Conservation (phyloP, 2,113 vertebrate genomes). For the Xyliphius kryptos region DNA sequence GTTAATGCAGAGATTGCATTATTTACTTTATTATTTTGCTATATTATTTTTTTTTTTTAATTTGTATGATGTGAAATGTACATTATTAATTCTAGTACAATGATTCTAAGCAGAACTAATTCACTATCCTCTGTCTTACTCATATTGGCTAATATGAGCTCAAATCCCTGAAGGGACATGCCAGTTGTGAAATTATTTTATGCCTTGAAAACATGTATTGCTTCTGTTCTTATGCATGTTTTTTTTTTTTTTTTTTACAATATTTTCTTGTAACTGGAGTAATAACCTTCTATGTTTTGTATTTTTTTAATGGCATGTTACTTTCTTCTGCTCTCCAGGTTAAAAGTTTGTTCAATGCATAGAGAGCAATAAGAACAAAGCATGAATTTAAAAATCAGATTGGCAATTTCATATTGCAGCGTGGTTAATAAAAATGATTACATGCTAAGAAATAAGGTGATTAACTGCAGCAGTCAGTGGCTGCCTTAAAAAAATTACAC, state of each 20-base stretch:
- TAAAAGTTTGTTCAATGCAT: constrained; percentile 22
- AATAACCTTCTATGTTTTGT: not conserved
- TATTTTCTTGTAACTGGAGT: constrained; percentile 20
- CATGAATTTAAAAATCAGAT: not conserved
- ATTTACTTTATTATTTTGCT: too few species aligned
- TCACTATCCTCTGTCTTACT: not conserved
- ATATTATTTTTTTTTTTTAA: constrained; percentile 11
- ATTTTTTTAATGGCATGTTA: constrained; percentile 18
- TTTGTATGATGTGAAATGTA: constrained; percentile 2
- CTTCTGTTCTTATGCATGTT: constrained; percentile 12
- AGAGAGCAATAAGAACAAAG: constrained; percentile 1
- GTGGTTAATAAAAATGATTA: too few species aligned
- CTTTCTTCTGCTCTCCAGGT: constrained; percentile 27
- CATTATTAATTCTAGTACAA: constrained; percentile 5
- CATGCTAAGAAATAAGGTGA: not conserved
- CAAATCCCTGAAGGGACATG: not conserved
- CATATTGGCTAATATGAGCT: constrained; percentile 1
- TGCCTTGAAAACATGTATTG: constrained; percentile 9
- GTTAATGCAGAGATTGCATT: constrained; percentile 13
- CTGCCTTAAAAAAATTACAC: too few species aligned
- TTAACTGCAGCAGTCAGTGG: too few species aligned
- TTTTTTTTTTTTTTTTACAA: too few species aligned
- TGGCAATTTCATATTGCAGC: too few species aligned
- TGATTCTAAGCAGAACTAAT: not conserved
- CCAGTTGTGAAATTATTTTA: constrained; percentile 11